phyloP scores from a whole-genome alignment of 2,797 vertebrate species.

The Falco biarmicus region DNA sequence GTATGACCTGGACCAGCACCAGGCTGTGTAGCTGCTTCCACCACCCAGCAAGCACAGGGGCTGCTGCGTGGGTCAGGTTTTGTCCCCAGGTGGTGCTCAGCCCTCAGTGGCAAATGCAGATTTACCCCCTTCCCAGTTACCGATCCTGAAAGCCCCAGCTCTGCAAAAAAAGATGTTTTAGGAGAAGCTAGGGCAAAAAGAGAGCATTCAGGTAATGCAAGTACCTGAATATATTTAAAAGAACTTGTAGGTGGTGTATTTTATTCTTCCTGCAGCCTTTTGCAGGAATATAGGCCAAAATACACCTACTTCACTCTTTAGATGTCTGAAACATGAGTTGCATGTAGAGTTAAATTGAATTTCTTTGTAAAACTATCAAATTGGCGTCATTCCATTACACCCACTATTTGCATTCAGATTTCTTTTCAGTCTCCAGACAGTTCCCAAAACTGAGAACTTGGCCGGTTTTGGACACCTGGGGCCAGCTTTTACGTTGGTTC shows the following conservation, averaged over 20 bases:
- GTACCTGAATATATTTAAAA: background rate
- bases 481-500: background rate
- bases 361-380: background rate
- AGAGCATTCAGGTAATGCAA: background rate
- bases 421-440: background rate
- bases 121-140: too few species aligned
- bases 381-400: fast-evolving
- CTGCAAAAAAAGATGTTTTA: background rate
- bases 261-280: background rate
- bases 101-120: background rate
- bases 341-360: background rate
- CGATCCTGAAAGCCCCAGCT: background rate
- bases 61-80: background rate
- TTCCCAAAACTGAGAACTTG: background rate
- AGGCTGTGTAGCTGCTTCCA: too few species aligned
- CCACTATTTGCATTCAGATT: background rate
- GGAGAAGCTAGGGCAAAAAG: background rate
- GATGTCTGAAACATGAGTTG: background rate
- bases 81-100: background rate
- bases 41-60: fast-evolving
- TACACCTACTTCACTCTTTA: background rate
- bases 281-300: background rate
- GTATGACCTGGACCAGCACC: background rate
- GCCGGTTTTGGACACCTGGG: background rate
- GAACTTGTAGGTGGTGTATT: background rate